Percentiles rank a stretch among this genome's conserved stretches.
These are phyloP conservation scores for Brenthis daphne DNA, from an alignment of 2,888 invertebrate genomes.

Conservation along the genomic window DNA sequence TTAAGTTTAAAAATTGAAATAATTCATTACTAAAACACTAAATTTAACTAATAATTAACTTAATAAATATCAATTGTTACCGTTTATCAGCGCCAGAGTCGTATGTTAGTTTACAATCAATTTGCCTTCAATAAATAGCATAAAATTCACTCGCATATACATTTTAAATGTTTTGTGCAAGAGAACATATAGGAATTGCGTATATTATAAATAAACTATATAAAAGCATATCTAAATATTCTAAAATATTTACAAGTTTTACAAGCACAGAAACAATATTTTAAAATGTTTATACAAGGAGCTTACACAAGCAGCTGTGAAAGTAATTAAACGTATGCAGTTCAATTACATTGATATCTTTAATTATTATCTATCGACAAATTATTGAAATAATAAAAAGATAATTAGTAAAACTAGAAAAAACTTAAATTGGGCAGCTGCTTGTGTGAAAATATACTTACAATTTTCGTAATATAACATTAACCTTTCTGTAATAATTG, in stretches of 20 bases:
- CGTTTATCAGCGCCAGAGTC: slow-evolving; percentile 30
- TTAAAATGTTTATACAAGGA: slow-evolving; percentile 14
- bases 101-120: slow-evolving; percentile 1
- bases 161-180: slow-evolving; percentile 23
- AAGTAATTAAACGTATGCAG: not conserved
- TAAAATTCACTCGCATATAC: slow-evolving; percentile 6
- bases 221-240: slow-evolving; percentile 16
- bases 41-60: slow-evolving; percentile 6
- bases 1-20: slow-evolving; percentile 1
- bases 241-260: slow-evolving; percentile 30
- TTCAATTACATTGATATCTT: slow-evolving; percentile 6
- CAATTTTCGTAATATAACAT: not conserved
- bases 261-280: slow-evolving; percentile 13
- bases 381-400: not conserved
- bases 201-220: slow-evolving; percentile 3
- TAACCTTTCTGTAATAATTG: not conserved
- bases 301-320: slow-evolving; percentile 26
- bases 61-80: slow-evolving; percentile 14
- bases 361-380: slow-evolving; percentile 1
- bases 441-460: slow-evolving; percentile 1
- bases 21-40: slow-evolving; percentile 15
- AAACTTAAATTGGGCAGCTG: slow-evolving; percentile 2
- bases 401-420: slow-evolving; percentile 1
- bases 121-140: slow-evolving; percentile 14
- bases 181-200: slow-evolving; percentile 19